A percentile compares a stretch with the other conserved stretches of the same genome.
These are phyloP conservation scores for Odontamblyopus rebecca DNA, from an alignment of 2,797 vertebrate genomes.

Conservation along the genomic window DNA sequence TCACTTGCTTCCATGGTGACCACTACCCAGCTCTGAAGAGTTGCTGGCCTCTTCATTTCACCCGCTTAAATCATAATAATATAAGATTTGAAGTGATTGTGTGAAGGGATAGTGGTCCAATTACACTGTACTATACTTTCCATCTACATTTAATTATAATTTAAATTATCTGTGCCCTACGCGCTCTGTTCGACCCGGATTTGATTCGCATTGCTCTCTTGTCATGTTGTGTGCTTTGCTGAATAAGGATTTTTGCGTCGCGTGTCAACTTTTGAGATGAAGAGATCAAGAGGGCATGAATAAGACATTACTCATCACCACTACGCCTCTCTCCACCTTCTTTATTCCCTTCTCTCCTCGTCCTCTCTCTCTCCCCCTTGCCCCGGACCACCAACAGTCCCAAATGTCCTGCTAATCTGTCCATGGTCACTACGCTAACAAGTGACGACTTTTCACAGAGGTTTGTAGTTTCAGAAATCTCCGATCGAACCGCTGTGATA, in stretches of 20 bases:
- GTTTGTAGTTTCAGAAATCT: constrained; percentile 33
- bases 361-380: constrained; percentile 4
- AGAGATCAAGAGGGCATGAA: constrained; percentile 53
- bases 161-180: constrained; percentile 24
- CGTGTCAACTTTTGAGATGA: constrained; percentile 54
- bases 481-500: constrained; percentile 63
- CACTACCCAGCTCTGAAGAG: neutral
- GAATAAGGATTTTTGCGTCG: constrained; percentile 54
- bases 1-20: neutral
- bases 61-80: neutral
- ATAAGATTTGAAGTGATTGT: neutral
- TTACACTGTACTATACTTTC: neutral
- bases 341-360: too few relatives aligned
- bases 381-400: constrained; percentile 42
- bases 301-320: constrained; percentile 64
- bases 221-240: constrained; percentile 47
- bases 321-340: constrained; percentile 12
- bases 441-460: constrained; percentile 61
- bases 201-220: constrained; percentile 22
- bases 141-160: constrained; percentile 29
- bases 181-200: constrained; percentile 25
- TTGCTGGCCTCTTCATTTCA: neutral
- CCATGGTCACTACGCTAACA: constrained; percentile 64
- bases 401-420: constrained; percentile 64
- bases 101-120: neutral